A percentile compares a stretch with the other conserved stretches of the same genome.
These are phyloP conservation scores for Danio jaintianensis DNA, from an alignment of 2,797 vertebrate species.

Conservation along the genomic window DNA sequence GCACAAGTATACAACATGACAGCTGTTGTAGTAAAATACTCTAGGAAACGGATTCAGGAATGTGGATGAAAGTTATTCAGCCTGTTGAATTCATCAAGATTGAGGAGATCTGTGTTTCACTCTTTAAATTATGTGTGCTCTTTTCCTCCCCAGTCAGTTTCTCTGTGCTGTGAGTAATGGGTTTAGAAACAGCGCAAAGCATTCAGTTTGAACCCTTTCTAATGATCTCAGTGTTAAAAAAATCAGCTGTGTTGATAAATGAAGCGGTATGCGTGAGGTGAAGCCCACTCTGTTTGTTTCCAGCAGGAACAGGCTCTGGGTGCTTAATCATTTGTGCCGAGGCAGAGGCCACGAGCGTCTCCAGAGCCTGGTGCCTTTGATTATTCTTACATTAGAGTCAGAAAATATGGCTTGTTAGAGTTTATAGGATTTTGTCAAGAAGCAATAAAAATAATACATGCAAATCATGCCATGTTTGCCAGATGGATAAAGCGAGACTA, in stretches of 20 bases:
- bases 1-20: constrained; percentile 5
- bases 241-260: constrained; percentile 26
- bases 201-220: not conserved
- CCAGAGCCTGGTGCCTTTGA: constrained; percentile 35
- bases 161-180: constrained; percentile 3
- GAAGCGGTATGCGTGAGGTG: not conserved
- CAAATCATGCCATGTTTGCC: not conserved
- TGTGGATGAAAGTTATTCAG: constrained; percentile 9
- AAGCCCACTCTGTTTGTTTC: constrained; percentile 16
- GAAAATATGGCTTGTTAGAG: not conserved
- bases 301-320: not conserved
- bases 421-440: constrained; percentile 6
- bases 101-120: not conserved
- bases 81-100: not conserved
- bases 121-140: not conserved
- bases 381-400: constrained; percentile 33
- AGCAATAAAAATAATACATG: constrained; percentile 13
- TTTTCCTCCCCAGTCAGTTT: not conserved
- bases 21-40: constrained; percentile 7
- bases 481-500: not conserved
- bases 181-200: constrained; percentile 18
- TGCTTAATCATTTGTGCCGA: constrained; percentile 39
- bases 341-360: constrained; percentile 17
- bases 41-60: not conserved
- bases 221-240: constrained; percentile 9